Base-by-base conservation (phyloP, 2,888 invertebrate species). In the Pristionchus mayeri region DNA sequence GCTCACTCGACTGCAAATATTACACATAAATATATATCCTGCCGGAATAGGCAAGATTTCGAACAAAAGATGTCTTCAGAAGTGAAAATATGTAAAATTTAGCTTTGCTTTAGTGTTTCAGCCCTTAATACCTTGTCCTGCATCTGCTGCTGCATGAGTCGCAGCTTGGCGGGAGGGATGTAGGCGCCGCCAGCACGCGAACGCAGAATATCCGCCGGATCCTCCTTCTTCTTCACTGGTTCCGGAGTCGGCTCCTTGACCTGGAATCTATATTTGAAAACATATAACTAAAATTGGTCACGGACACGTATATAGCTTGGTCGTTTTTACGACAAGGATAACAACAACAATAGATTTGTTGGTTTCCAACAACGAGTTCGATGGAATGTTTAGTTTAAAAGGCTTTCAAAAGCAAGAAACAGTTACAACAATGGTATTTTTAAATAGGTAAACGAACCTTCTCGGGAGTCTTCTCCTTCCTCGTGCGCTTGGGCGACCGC, bases 151-250 rank as follows among this genome's bases (percentile, higher is more conserved):
- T 98, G 98, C 96, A 98, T 96, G 95, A 98, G 95, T 34, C 96
- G 95, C 60, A 99, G 94, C 92, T 96, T 97, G 0, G 98, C 98
- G 0, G 98, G 99, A 0, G 99, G 99, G 91, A 99, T 99, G 92
- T 99, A 99, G 4, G 98, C 98, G 52, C 93, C 93, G 44, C 91
- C 92, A 40, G 92, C 90, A 34, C 88, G 85, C 16, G 87, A 89
- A 75, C 90, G 80, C 48, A 90, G 84, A 44, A 89, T 60, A 86
- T 88, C 88, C 34, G 85, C 84, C 34, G 86, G 84, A 21, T 87
- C 87, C 75, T 88, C 85, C 76, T 87, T 87, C 63, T 85, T 85
- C 50, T 85, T 83, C n/a, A 85, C n/a, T n/a, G n/a, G n/a, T 37
- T 21, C 48, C 27, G 60, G 48, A 16, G 24, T 54, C n/a, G 80